Conservation (phyloP, 2,113 vertebrate genomes). For the Hyla sarda region DNA sequence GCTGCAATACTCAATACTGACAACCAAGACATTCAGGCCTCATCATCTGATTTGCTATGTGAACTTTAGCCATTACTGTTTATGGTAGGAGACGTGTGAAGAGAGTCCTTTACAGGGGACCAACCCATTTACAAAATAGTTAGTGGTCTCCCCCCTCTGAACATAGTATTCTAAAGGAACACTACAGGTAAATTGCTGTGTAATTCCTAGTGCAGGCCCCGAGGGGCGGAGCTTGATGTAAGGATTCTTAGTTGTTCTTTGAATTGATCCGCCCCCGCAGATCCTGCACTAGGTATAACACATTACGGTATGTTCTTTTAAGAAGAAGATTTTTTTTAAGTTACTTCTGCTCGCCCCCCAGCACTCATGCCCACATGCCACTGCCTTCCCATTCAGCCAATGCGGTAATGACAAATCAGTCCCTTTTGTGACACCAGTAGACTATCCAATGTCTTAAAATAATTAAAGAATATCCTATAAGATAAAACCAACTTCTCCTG, state of each 20-base stretch:
- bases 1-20: no score
- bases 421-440: neutral
- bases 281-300: neutral
- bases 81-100: neutral
- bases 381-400: conserved; percentile 7
- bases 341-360: neutral
- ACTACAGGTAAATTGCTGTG: neutral
- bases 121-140: neutral
- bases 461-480: neutral
- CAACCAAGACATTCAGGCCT: neutral
- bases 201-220: neutral
- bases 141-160: neutral
- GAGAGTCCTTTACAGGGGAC: neutral
- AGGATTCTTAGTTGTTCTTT: neutral
- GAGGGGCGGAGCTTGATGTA: neutral
- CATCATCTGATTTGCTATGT: neutral
- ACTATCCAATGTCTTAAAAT: neutral
- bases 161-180: neutral
- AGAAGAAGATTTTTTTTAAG: neutral
- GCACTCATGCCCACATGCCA: neutral
- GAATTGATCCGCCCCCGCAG: neutral
- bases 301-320: neutral
- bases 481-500: neutral
- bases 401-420: neutral
- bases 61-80: neutral